These are phyloP conservation scores for Megaustenia siamemsis DNA, from an alignment of 2,888 invertebrate genomes.

Conservation along the genomic window DNA sequence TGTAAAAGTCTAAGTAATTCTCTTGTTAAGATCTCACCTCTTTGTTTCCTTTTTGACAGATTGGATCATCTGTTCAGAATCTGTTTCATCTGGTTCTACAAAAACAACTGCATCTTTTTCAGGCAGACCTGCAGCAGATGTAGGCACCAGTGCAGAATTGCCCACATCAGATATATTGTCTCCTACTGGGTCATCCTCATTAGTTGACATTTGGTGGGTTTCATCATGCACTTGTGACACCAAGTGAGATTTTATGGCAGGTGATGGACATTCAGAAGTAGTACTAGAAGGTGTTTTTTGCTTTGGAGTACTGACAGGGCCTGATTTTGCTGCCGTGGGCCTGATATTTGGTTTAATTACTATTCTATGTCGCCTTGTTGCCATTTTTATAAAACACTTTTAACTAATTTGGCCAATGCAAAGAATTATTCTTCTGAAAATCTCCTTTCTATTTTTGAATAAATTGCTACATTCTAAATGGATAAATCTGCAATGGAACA, in stretches of 20 bases:
- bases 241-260: neutral
- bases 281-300: conserved; percentile 11
- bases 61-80: neutral
- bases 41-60: neutral
- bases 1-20: too few species aligned
- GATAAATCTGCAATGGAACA: neutral
- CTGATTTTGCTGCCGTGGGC: conserved; percentile 19
- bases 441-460: neutral
- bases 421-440: neutral
- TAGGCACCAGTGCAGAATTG: neutral
- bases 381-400: conserved; percentile 11
- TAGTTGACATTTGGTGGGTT: neutral
- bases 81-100: neutral
- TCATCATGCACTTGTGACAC: neutral
- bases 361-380: conserved; percentile 41
- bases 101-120: neutral
- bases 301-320: conserved; percentile 2
- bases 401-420: neutral
- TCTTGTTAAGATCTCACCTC: neutral
- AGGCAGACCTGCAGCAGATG: neutral
- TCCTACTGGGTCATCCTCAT: neutral
- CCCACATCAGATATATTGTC: neutral
- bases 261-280: neutral
- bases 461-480: neutral
- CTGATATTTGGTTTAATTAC: conserved; percentile 51